Evolutionary conservation across 1,140 invertebrate species (phyloP), one percentile per base, ranked within the genome.

Genomic region (Pomacea maculata): DNA sequence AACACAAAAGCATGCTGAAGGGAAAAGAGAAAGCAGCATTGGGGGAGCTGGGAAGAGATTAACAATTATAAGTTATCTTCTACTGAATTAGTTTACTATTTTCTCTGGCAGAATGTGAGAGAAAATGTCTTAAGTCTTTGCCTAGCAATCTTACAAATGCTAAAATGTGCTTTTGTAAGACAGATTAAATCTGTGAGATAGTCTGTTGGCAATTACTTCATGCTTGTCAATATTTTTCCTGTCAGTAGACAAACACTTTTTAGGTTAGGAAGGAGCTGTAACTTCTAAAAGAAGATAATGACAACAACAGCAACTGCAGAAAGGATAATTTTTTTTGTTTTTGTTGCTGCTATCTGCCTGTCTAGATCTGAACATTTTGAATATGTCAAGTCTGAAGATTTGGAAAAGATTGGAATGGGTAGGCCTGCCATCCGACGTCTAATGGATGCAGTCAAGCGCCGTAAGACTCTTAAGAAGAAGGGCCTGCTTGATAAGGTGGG

Each of bases 341-440:
- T 70, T n/a, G 14, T 34, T 70, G 14, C n/a, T n/a, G 5, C 14
- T 70, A n/a, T 52, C 57, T 14, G 61, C 75, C 45, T 76, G 54
- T 79, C 34, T 80, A 93, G 96, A 81, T 89, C 99, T 82, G 94
- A 96, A 64, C 98, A 99, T 91, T 99, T 99, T 92, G 97, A 99
- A 83, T 98, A 97, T 94, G 98, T 99, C 10, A 95, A 96, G 86
- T 90, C 95, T 0, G 97, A 98, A 86, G 98, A 99, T 92, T 93
- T 99, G 85, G 97, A 98, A 88, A 96, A 96, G 90, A 96, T 98
- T 89, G 97, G 97, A 15, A 94, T 99, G 88, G 96, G 96, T 63
- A 96, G 96, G 88, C 98, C 98, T 73, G 97, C 96, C 2, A 95
- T 97, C 11, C 92, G 97, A 73, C 93, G 98, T 78, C 90, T 99